Conservation (phyloP, 2,888 invertebrate genomes). For the Alloplasta piceator region DNA sequence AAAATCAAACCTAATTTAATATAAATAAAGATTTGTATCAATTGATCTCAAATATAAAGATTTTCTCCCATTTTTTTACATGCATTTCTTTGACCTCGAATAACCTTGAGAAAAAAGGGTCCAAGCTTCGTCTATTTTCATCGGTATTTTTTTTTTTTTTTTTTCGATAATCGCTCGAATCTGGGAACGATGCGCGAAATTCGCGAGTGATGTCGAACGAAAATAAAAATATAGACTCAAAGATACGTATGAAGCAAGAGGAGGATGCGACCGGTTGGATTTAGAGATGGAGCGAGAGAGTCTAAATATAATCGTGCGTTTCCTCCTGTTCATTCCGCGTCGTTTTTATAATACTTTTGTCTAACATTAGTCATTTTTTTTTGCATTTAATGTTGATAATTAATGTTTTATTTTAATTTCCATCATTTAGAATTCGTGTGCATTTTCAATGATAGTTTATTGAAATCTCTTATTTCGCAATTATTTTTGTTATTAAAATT, state of each 20-base stretch:
- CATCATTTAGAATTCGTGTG: not conserved
- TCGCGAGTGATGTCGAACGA: slow-evolving; percentile 9
- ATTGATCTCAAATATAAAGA: too few relatives aligned
- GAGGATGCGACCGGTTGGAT: slow-evolving; percentile 13
- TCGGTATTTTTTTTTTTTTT: not conserved
- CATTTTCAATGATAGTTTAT: not conserved
- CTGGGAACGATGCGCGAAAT: slow-evolving; percentile 36
- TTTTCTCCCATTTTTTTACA: not conserved
- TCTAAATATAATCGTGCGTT: slow-evolving; percentile 56
- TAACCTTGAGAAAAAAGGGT: not conserved
- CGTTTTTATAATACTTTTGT: slow-evolving; percentile 34
- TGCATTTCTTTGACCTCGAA: not conserved
- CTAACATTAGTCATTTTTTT: slow-evolving; percentile 41
- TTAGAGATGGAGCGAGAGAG: slow-evolving; percentile 17
- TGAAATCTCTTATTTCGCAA: too few relatives aligned
- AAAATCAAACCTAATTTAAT: too few relatives aligned
- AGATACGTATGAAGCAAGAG: not conserved
- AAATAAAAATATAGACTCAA: too few relatives aligned
- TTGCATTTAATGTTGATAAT: slow-evolving; percentile 24
- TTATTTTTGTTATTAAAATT: too few relatives aligned
- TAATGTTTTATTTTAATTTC: slow-evolving; percentile 5
- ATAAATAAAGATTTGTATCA: too few relatives aligned
- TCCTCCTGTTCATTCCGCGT: slow-evolving; percentile 59
- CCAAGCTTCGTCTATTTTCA: not conserved
- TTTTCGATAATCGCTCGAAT: slow-evolving; percentile 48